Evolutionary conservation across 2,888 invertebrate species (phyloP).

Genomic region (Cosmia trapezina): DNA sequence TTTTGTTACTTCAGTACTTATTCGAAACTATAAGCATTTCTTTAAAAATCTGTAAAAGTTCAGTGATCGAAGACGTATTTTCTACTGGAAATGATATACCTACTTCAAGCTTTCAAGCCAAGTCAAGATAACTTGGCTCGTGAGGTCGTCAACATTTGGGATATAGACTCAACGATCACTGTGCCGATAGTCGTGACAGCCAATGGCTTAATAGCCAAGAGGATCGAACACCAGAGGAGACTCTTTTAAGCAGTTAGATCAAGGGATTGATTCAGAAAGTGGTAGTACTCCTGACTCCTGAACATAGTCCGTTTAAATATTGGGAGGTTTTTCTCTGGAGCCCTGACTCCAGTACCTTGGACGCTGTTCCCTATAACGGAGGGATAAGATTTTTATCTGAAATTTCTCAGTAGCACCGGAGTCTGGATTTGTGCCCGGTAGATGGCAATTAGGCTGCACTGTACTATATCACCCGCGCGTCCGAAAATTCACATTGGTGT

Average conservation of each 20-base stretch:
- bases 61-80: neutral
- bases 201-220: neutral
- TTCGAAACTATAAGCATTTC: neutral
- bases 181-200: neutral
- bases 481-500: no score
- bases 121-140: neutral
- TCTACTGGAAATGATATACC: neutral
- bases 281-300: neutral
- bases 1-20: neutral
- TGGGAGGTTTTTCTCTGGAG: neutral
- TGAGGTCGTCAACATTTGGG: neutral
- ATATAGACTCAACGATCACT: neutral
- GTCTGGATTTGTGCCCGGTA: neutral
- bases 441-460: no score
- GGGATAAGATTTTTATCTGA: neutral
- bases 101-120: neutral
- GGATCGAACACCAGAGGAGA: neutral
- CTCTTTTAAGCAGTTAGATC: neutral
- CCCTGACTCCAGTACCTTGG: no score
- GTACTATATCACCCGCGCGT: no score
- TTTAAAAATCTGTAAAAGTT: neutral
- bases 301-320: neutral
- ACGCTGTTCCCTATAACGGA: neutral
- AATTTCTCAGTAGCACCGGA: neutral
- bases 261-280: neutral